phyloP scores from a whole-genome alignment of 2,888 invertebrate genomes.

The Poecilobothrus nobilitatus region DNA sequence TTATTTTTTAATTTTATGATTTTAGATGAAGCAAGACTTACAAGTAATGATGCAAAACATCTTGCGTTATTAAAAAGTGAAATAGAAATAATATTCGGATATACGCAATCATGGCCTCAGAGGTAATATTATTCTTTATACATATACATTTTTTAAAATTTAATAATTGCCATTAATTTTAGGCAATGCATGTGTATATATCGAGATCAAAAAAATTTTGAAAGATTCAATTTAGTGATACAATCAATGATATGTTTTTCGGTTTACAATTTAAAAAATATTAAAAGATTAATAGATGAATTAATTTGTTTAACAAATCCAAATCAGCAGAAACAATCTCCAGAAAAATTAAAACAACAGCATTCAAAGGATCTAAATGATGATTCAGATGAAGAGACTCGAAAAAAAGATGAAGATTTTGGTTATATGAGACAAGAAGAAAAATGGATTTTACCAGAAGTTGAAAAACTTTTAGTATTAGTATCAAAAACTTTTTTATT shows the following conservation, averaged over 20 bases:
- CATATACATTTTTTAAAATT: neutral
- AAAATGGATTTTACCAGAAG: slow-evolving; percentile 70
- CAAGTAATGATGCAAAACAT: slow-evolving; percentile 68
- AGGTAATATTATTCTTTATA: slow-evolving; percentile 48
- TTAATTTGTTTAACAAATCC: slow-evolving; percentile 20
- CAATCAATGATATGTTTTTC: slow-evolving; percentile 79
- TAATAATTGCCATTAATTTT: slow-evolving; percentile 21
- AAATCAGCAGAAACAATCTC: slow-evolving; percentile 11
- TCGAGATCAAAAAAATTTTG: slow-evolving; percentile 85
- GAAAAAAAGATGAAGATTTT: slow-evolving; percentile 17
- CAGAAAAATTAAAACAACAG: neutral
- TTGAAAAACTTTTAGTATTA: slow-evolving; percentile 79
- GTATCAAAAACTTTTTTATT: slow-evolving; percentile 81
- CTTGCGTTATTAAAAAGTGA: slow-evolving; percentile 68
- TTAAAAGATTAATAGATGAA: slow-evolving; percentile 51
- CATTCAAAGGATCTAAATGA: neutral
- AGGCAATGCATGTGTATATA: slow-evolving; percentile 95
- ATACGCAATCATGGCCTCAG: slow-evolving; percentile 83
- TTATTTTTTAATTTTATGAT: slow-evolving; percentile 25
- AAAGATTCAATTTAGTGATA: slow-evolving; percentile 78
- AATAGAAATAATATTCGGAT: slow-evolving; percentile 72
- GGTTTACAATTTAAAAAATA: slow-evolving; percentile 71
- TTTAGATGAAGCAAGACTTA: slow-evolving; percentile 71
- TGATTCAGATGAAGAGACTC: slow-evolving; percentile 11
- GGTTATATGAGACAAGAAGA: slow-evolving; percentile 32